phyloP scores from a whole-genome alignment of 2,888 invertebrate species.

The Drosophila anceps region DNA sequence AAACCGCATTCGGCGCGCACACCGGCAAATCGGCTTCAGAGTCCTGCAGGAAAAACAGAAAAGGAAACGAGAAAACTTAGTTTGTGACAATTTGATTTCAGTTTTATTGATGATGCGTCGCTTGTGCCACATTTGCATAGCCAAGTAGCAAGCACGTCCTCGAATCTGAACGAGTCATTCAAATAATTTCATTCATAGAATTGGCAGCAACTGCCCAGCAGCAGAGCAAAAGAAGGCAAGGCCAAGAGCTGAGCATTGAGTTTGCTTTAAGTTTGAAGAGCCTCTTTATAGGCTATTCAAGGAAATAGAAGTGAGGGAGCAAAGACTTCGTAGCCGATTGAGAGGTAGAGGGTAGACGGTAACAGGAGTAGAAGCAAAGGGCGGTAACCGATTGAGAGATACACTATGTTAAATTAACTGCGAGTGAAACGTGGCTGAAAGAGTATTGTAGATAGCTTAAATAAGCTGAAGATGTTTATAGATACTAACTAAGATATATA shows the following conservation, averaged over 20 bases:
- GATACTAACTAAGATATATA: no score
- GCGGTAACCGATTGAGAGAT: neutral
- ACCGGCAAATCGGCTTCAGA: slow-evolving; percentile 92
- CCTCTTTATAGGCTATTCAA: slow-evolving; percentile 24
- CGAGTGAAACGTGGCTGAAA: neutral
- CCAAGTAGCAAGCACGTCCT: slow-evolving; percentile 32
- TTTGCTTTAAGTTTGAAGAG: slow-evolving; percentile 37
- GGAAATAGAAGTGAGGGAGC: neutral
- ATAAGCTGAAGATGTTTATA: no score
- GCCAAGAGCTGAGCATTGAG: slow-evolving; percentile 15
- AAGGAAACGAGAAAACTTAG: slow-evolving; percentile 3
- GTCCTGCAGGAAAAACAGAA: slow-evolving; percentile 87
- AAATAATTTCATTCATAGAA: slow-evolving; percentile 48
- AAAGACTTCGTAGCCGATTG: neutral
- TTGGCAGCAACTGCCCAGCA: neutral
- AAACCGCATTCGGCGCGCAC: slow-evolving; percentile 92
- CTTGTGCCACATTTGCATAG: slow-evolving; percentile 41
- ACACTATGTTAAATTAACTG: neutral
- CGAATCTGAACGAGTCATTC: slow-evolving; percentile 32
- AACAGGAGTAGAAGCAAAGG: neutral
- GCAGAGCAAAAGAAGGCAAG: neutral
- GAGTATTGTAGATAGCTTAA: no score
- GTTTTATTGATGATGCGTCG: slow-evolving; percentile 1
- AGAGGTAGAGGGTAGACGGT: neutral
- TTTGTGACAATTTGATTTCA: slow-evolving; percentile 9